Evolutionary conservation across 2,888 invertebrate genomes (phyloP).

Genomic region (Dascillus cervinus): DNA sequence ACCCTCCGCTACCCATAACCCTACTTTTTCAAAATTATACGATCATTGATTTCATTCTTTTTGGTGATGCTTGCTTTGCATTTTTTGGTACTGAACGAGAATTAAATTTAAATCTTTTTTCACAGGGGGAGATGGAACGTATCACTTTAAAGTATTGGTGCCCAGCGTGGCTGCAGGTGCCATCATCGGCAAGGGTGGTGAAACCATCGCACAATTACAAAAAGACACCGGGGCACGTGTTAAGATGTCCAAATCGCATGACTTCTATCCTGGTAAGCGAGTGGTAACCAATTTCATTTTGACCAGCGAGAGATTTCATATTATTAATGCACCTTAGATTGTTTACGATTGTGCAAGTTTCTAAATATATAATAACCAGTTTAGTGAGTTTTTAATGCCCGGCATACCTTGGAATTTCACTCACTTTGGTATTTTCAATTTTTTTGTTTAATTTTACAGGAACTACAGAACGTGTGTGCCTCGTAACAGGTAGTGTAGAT

Average conservation of each 20-base stretch:
- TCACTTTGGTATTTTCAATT: slow-evolving; percentile 7
- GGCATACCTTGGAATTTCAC: too few relatives aligned
- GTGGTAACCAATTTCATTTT: too few relatives aligned
- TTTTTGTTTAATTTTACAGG: slow-evolving; percentile 56
- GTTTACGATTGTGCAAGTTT: not conserved
- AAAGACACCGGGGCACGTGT: slow-evolving; percentile 96
- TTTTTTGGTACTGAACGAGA: too few relatives aligned
- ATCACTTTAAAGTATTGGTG: slow-evolving; percentile 95
- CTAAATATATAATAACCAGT: not conserved
- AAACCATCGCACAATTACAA: slow-evolving; percentile 96
- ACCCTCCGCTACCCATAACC: too few relatives aligned
- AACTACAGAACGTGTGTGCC: slow-evolving; percentile 88
- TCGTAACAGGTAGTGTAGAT: slow-evolving; percentile 85
- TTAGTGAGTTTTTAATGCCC: not conserved
- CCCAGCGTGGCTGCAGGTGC: slow-evolving; percentile 97
- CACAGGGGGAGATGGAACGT: slow-evolving; percentile 76
- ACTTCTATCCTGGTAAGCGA: slow-evolving; percentile 91
- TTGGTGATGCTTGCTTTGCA: too few relatives aligned
- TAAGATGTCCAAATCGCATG: slow-evolving; percentile 99
- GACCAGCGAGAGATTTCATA: too few relatives aligned
- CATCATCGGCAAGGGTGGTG: slow-evolving; percentile 98
- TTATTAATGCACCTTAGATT: too few relatives aligned
- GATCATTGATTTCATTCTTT: too few relatives aligned
- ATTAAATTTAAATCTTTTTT: too few relatives aligned
- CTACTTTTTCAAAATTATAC: too few relatives aligned